Base-by-base conservation (phyloP, 2,888 invertebrate species). In the Netelia virgata region DNA sequence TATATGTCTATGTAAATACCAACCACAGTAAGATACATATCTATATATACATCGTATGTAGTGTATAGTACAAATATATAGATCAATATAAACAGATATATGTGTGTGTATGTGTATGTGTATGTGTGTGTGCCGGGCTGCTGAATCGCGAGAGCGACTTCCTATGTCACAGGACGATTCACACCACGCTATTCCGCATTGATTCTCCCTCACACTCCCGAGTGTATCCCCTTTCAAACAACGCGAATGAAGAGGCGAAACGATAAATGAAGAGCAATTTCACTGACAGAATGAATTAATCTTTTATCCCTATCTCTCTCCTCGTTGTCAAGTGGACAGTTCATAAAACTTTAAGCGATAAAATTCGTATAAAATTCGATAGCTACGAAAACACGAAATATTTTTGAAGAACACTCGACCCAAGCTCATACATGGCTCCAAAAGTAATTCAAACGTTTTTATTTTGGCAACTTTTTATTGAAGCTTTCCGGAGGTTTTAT, bases 1-100 rank as follows among this genome's bases (percentile, higher is more conserved):
- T 73, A 73, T 72, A 14, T 41, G n/a, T 50, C 72, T 23, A 59
- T 73, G 68, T 68, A 73, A 73, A 82, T 82, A 82, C 47, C 41
- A 73, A 76, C 43, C 66, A 41, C 10, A 10, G 47, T 47, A 53
- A 72, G 41, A 82, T 59, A 47, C 28, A 66, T 61, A 57, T 43
- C 1, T 47, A 47, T 47, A 47, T 47, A 47, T 11, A 47, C 11
- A 47, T 14, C 14, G 47, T 47, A 47, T 47, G 14, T 47, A 5
- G 47, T 43, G 36, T 50, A 61, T n/a, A 36, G 47, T 36, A 47
- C 47, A 47, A 10, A 47, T 47, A 47, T 47, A 47, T 47, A 47
- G 14, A 28, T 61, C 14, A 28, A n/a, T 47, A 64, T 23, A 53
- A 57, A 43, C 20, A 66, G 53, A 14, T 57, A 28, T 73, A 23